Conservation (phyloP, 1,140 invertebrate species). For the Pseudachorutes palmiensis region DNA sequence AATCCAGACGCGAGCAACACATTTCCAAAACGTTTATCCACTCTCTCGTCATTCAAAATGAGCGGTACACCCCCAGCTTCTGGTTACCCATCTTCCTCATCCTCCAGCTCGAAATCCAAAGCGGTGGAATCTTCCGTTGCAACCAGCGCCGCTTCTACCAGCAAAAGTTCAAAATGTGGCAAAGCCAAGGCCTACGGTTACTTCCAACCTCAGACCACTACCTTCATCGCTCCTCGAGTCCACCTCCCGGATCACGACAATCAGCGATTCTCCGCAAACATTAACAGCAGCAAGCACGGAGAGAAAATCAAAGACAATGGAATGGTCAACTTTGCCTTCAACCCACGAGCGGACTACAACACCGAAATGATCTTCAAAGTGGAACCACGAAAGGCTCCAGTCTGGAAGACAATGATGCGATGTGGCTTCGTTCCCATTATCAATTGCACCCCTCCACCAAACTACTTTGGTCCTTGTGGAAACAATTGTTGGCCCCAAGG, state of each 20-base stretch:
- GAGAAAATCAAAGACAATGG: background rate
- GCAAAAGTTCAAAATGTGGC: too few species aligned
- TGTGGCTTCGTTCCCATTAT: background rate
- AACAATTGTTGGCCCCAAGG: background rate
- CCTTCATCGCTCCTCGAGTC: background rate
- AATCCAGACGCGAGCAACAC: too few species aligned
- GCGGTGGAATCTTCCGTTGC: too few species aligned
- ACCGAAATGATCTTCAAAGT: background rate
- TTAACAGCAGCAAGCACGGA: background rate
- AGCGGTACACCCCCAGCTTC: too few species aligned
- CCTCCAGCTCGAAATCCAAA: too few species aligned
- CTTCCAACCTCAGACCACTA: background rate
- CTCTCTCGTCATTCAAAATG: too few species aligned
- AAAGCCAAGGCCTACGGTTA: background rate
- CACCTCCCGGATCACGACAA: background rate
- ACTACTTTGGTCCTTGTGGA: background rate
- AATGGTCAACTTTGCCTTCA: background rate
- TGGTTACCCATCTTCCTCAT: too few species aligned
- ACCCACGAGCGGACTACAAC: background rate
- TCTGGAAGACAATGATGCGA: slow-evolving; percentile 6
- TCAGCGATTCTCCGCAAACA: background rate
- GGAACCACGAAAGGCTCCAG: background rate
- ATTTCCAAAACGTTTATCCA: too few species aligned
- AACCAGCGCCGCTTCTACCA: too few species aligned
- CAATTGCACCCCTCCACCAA: background rate